Conservation (phyloP, 2,113 vertebrate species). For the Etheostoma spectabile region DNA sequence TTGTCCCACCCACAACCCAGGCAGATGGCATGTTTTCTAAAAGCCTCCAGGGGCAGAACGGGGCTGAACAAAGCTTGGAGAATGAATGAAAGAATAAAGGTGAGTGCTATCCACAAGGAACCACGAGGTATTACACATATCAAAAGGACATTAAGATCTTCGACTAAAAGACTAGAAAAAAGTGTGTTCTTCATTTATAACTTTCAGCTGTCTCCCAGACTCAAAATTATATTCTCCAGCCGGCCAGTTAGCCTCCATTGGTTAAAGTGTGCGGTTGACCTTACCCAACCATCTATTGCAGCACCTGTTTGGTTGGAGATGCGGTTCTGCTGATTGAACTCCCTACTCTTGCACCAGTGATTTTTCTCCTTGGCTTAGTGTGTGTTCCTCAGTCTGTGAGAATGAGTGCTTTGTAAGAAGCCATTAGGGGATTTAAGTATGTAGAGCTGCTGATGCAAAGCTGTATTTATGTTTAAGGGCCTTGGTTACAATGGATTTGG, state of each 20-base stretch:
- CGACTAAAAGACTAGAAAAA: neutral
- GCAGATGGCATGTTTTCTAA: neutral
- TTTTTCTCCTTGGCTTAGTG: constrained; percentile 58
- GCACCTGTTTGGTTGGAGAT: constrained; percentile 53
- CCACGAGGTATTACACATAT: neutral
- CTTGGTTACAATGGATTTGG: constrained; percentile 69
- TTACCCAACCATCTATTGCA: constrained; percentile 22
- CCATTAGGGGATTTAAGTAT: constrained; percentile 76
- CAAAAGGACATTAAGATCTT: neutral
- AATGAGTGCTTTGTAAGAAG: constrained; percentile 53
- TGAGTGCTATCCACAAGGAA: neutral
- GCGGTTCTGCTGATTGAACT: constrained; percentile 36
- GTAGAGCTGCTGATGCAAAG: constrained; percentile 67
- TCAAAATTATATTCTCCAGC: constrained; percentile 26
- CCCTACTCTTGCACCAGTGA: constrained; percentile 4
- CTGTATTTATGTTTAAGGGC: constrained; percentile 71
- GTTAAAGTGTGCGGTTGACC: constrained; percentile 15
- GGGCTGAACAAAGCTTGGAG: neutral
- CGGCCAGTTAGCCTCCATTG: constrained; percentile 3
- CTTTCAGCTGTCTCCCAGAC: constrained; percentile 19
- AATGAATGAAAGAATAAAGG: neutral
- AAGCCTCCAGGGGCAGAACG: neutral
- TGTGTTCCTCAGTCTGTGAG: constrained; percentile 35
- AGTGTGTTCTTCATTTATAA: constrained; percentile 14
- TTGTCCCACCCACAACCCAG: neutral